phyloP scores from a whole-genome alignment of 2,113 vertebrate genomes.

The Marcusenius ussheri region DNA sequence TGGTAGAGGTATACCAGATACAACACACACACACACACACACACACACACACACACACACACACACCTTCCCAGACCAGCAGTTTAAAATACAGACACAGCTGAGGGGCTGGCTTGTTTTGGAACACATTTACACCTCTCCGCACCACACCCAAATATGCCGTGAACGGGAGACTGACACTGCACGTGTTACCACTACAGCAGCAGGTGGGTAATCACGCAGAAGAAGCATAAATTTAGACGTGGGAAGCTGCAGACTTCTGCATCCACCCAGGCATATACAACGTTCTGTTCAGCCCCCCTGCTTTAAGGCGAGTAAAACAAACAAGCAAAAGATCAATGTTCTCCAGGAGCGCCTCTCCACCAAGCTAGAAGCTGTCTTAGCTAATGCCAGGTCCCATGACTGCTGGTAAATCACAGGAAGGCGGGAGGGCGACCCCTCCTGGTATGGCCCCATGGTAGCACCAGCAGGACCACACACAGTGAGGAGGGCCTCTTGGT shows the following conservation, averaged over 20 bases:
- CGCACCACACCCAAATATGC: not conserved
- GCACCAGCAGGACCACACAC: slow-evolving; percentile 44
- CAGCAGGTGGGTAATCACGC: not conserved
- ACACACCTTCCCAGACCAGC: not conserved
- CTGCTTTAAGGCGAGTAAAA: not conserved
- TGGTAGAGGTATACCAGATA: not conserved
- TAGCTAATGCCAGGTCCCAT: slow-evolving; percentile 13
- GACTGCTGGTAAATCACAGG: slow-evolving; percentile 26
- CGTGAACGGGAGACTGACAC: not conserved
- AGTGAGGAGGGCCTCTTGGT: slow-evolving; percentile 20
- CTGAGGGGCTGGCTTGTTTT: not conserved
- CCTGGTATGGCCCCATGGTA: slow-evolving; percentile 11
- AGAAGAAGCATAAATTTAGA: not conserved
- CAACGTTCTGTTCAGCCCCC: not conserved
- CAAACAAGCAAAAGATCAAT: not conserved
- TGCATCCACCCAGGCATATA: not conserved
- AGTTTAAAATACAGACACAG: not conserved
- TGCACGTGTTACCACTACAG: not conserved
- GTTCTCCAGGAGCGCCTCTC: not conserved
- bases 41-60: not conserved
- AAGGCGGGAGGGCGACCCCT: not conserved
- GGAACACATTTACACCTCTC: not conserved
- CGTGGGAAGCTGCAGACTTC: not conserved
- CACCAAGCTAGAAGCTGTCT: not conserved
- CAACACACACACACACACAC: not conserved